Conservation (phyloP, 1,140 invertebrate genomes). For the silkworm (Bombyx mori) region DNA sequence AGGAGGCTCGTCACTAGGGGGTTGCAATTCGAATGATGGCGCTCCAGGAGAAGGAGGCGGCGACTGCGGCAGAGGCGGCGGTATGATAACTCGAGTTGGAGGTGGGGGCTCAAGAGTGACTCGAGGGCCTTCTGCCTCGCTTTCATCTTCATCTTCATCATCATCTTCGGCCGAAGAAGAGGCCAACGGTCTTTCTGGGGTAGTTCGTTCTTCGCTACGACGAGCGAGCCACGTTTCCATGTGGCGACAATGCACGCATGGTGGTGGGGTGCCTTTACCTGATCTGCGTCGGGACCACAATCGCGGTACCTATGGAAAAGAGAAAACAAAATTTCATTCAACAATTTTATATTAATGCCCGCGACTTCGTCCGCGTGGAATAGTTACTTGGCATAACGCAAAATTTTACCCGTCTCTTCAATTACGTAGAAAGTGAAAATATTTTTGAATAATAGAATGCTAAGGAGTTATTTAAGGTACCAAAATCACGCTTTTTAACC, state of each 20-base stretch:
- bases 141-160: conserved; percentile 68
- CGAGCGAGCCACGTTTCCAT: conserved; percentile 74
- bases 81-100: conserved; percentile 60
- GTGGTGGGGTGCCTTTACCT: conserved; percentile 73
- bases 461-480: no score
- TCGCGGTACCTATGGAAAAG: conserved; percentile 69
- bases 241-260: conserved; percentile 77
- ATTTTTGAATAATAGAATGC: no score
- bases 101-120: conserved; percentile 80
- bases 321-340: background rate
- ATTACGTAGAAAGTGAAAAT: no score
- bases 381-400: no score
- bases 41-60: conserved; percentile 70
- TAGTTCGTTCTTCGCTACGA: conserved; percentile 66
- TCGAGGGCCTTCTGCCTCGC: conserved; percentile 56
- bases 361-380: no score
- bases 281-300: conserved; percentile 75
- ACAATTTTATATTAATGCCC: background rate
- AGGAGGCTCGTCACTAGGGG: conserved; percentile 61
- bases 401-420: no score
- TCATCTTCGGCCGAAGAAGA: conserved; percentile 71
- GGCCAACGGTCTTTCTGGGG: conserved; percentile 59
- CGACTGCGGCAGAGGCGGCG: conserved; percentile 58
- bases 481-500: no score
- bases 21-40: conserved; percentile 70